These are phyloP conservation scores for Anarsia innoxiella DNA, from an alignment of 2,888 invertebrate species.

Conservation along the genomic window DNA sequence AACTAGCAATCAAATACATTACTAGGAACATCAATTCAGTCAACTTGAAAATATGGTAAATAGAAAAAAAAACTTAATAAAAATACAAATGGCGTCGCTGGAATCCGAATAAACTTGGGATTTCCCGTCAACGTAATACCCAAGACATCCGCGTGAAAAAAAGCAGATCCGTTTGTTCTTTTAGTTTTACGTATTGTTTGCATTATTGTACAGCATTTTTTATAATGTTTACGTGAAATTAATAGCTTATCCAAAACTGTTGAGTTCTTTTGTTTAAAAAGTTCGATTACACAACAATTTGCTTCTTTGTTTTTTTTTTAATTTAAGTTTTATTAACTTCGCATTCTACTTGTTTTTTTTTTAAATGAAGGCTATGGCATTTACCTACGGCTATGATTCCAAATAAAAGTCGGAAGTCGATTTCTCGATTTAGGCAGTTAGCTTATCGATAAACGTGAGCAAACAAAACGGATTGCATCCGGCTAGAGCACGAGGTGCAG, in stretches of 20 bases:
- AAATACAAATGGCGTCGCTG: not conserved
- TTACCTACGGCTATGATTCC: too few species aligned
- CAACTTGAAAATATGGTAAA: too few species aligned
- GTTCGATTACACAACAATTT: too few species aligned
- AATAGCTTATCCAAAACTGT: too few species aligned
- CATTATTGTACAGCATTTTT: too few species aligned
- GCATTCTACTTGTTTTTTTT: too few species aligned
- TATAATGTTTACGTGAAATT: not conserved
- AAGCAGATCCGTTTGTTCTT: conserved; percentile 2
- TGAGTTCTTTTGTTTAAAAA: too few species aligned
- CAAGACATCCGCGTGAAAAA: conserved; percentile 6
- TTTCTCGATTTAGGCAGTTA: not conserved
- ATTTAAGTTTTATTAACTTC: too few species aligned
- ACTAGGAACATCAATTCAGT: too few species aligned
- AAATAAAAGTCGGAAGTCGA: conserved; percentile 1
- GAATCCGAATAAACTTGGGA: conserved; percentile 17
- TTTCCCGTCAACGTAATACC: conserved; percentile 30
- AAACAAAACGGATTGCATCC: conserved; percentile 13
- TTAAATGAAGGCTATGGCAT: too few species aligned
- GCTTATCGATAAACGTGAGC: conserved; percentile 9
- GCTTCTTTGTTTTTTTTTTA: too few species aligned
- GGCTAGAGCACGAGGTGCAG: conserved; percentile 24
- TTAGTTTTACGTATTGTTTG: not conserved
- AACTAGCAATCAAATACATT: too few species aligned
- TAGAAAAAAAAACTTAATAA: not conserved